Percentiles rank a stretch among this genome's conserved stretches.
Evolutionary conservation across 2,888 invertebrate genomes (phyloP).

Genomic region (Cepaea hortensis): DNA sequence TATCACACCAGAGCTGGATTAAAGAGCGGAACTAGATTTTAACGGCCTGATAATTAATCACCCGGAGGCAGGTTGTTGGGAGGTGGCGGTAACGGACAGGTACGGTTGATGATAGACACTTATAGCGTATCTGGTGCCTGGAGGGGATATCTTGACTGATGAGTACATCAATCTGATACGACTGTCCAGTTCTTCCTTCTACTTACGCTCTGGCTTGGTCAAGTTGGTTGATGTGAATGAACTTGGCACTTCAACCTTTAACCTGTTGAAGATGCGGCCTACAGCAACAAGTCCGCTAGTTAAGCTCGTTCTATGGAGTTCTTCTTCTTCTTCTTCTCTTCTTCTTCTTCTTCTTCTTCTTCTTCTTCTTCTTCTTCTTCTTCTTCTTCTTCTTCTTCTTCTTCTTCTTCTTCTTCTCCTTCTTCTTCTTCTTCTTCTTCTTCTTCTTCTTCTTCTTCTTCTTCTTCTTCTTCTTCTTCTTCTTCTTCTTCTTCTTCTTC

Average conservation of each 20-base stretch:
- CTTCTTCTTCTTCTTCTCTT: no score
- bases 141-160: no score
- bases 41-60: background rate
- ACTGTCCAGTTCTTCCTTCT: no score
- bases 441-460: conserved; percentile 28
- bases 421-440: conserved; percentile 10
- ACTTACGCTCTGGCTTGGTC: no score
- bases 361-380: conserved; percentile 4
- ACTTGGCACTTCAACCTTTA: no score
- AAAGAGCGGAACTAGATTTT: background rate
- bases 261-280: no score
- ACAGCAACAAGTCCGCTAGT: no score
- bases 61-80: background rate
- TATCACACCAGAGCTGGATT: no score
- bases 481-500: background rate
- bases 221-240: no score
- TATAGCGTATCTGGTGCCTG: background rate
- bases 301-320: background rate
- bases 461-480: background rate
- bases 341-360: background rate
- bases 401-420: conserved; percentile 6
- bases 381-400: conserved; percentile 28
- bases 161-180: no score
- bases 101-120: background rate
- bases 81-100: background rate